Conservation (phyloP, 2,888 invertebrate species). For the Drosophila kanekoi region DNA sequence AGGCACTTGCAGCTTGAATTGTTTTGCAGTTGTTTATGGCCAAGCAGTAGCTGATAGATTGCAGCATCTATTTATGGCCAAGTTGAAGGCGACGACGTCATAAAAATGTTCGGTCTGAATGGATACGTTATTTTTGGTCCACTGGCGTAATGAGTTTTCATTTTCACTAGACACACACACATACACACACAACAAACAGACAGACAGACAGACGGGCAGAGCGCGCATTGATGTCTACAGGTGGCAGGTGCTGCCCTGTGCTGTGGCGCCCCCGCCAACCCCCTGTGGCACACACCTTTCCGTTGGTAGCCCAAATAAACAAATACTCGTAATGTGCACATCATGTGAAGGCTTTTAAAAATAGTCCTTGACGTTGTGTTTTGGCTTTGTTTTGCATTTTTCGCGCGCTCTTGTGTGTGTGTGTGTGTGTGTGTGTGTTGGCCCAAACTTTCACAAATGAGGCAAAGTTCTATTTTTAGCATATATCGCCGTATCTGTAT, state of each 20-base stretch:
- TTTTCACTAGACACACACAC: slow-evolving; percentile 46
- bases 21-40: slow-evolving; percentile 30
- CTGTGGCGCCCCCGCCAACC: slow-evolving; percentile 1
- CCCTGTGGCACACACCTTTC: background rate
- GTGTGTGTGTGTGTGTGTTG: slow-evolving; percentile 32
- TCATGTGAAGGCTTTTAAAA: slow-evolving; percentile 70
- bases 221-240: slow-evolving; percentile 60
- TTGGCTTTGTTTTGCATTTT: slow-evolving; percentile 47
- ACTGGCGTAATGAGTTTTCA: slow-evolving; percentile 73
- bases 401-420: background rate
- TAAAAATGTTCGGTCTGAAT: slow-evolving; percentile 38
- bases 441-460: slow-evolving; percentile 73
- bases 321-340: slow-evolving; percentile 38
- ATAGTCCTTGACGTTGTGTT: slow-evolving; percentile 54
- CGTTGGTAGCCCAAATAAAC: slow-evolving; percentile 38
- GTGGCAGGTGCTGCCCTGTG: slow-evolving; percentile 47
- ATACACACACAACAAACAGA: no score
- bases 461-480: slow-evolving; percentile 79
- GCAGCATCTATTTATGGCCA: slow-evolving; percentile 56
- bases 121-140: slow-evolving; percentile 65
- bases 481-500: slow-evolving; percentile 28
- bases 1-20: slow-evolving; percentile 41
- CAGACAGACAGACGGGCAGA: no score
- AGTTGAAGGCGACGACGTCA: slow-evolving; percentile 63
- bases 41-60: slow-evolving; percentile 16